Conservation (phyloP, 2,113 vertebrate genomes). For the Calyptomena viridis region DNA sequence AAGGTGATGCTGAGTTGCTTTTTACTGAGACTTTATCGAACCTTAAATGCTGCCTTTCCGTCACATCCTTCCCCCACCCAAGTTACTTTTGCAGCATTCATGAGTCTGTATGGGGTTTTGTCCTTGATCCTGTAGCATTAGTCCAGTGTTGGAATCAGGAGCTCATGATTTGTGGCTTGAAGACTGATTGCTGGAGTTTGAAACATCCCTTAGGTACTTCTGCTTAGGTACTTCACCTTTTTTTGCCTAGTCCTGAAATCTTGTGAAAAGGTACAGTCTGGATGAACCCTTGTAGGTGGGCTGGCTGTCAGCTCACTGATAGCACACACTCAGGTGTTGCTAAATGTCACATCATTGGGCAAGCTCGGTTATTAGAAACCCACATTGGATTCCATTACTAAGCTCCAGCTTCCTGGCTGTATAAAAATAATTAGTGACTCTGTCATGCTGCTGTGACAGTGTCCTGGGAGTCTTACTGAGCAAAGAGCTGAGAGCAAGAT, state of each 20-base stretch:
- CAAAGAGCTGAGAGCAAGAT: not conserved
- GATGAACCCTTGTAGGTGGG: not conserved
- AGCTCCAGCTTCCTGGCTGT: not conserved
- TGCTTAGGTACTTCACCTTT: not conserved
- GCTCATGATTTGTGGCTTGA: not conserved
- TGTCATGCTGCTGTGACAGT: not conserved
- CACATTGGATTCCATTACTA: not conserved
- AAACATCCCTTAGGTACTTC: not conserved
- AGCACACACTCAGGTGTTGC: not conserved
- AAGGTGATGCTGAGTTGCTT: not conserved
- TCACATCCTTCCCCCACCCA: not conserved
- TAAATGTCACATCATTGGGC: not conserved
- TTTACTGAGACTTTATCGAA: not conserved
- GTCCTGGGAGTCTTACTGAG: not conserved
- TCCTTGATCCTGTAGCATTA: not conserved
- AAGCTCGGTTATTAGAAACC: constrained; percentile 25
- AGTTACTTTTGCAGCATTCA: not conserved
- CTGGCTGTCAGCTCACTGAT: not conserved
- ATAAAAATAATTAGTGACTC: not conserved
- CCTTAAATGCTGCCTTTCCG: not conserved
- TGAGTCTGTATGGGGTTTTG: not conserved
- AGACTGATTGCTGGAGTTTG: not conserved
- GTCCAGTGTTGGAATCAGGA: not conserved
- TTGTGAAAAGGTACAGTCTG: not conserved
- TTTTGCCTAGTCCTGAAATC: not conserved